Evolutionary conservation across 2,113 vertebrate genomes (phyloP).

Genomic region (Uria lomvia): DNA sequence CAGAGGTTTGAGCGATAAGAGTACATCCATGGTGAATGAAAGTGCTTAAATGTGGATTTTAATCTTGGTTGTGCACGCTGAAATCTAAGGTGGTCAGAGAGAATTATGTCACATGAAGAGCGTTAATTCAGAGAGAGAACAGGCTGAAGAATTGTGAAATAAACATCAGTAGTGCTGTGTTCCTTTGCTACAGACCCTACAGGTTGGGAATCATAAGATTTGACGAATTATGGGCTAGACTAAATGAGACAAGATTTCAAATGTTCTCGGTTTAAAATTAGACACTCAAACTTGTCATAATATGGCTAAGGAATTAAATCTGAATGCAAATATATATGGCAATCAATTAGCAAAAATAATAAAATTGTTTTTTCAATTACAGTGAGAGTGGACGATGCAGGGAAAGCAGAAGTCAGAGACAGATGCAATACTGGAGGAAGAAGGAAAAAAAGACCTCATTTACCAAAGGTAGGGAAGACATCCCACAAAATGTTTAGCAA

Average conservation of each 20-base stretch:
- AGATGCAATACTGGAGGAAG: not conserved
- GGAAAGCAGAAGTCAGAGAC: not conserved
- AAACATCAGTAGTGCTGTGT: not conserved
- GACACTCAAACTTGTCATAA: not conserved
- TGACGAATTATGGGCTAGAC: not conserved
- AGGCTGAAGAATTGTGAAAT: not conserved
- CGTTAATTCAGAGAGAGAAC: not conserved
- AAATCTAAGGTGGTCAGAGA: not conserved
- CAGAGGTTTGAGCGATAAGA: not conserved
- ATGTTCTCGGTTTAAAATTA: not conserved
- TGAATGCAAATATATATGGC: not conserved
- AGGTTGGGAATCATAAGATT: not conserved
- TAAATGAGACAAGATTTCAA: not conserved
- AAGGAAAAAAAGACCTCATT: not conserved
- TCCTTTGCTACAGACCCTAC: rapidly evolving
- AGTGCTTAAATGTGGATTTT: not conserved
- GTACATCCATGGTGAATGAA: not conserved
- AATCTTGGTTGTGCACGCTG: not conserved
- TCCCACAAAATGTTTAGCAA: not conserved
- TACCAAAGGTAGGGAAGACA: not conserved
- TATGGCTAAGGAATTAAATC: not conserved
- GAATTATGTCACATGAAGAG: not conserved
- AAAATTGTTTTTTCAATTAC: not conserved
- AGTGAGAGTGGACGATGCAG: not conserved
- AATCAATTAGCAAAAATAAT: not conserved